Base-by-base conservation (phyloP, 2,888 invertebrate genomes). In the Dasysyrphus tricinctus region DNA sequence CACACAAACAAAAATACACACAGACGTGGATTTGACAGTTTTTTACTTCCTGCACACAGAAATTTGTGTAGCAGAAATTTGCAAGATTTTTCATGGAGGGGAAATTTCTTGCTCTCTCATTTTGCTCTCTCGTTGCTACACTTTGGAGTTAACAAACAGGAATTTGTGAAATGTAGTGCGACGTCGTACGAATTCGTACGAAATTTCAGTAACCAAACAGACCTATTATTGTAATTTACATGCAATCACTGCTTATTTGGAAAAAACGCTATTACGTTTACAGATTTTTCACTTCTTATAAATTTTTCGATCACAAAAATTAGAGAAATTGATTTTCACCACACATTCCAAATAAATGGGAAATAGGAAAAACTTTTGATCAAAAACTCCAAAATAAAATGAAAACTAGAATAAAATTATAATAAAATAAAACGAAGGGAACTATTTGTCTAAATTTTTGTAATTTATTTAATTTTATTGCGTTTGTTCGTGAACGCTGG, bases 401-500 rank as follows among this genome's bases (percentile, higher is more conserved):
- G 16, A 56, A 79, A 44, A 77, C 59, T 70, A 57, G 51, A 42
- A 54, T 54, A 54, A 69, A 54, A 54, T 54, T 8, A 42, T 14
- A 8, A 39, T 39, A 61, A 61, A 61, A 61, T 61, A 39, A 63
- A 78, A 63, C 78, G 70, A 65, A 47, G 75, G 80, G 73, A 61
- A 74, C 54, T 63, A 14, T 61, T 73, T 61, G 75, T 77, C 32
- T 70, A 37, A 49, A 47, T 76, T 73, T 56, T 37, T 24, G 57
- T 59, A 76, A 75, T 57, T 87, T 80, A 16, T 47, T 47, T 32
- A 65, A 49, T 37, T 67, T 67, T 49, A 87, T 57, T 83, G 87
- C 79, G 87, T 87, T 83, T 87, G 75, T 79, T 79, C 78, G 78
- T 73, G 67, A 83, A 83, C 87, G 87, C 83, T 83, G 83, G 87